phyloP scores from a whole-genome alignment of 1,140 invertebrate genomes.

The Sminthurides bifidus region DNA sequence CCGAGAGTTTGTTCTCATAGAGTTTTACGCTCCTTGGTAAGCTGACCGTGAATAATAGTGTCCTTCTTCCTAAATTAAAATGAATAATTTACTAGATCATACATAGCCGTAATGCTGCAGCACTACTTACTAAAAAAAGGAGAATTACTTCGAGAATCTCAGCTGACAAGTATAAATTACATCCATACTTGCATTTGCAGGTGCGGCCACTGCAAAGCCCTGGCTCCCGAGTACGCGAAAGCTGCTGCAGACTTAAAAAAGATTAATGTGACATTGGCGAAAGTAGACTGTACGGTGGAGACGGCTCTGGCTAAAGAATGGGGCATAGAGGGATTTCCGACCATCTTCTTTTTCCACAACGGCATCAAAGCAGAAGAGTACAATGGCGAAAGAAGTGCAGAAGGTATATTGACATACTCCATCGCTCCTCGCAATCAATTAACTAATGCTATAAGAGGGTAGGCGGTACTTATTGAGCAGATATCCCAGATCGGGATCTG shows the following conservation, averaged over 20 bases:
- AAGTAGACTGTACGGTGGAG: conserved; percentile 44
- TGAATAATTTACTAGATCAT: not conserved
- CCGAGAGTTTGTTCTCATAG: conserved; percentile 39
- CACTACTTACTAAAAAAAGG: not conserved
- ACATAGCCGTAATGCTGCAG: not conserved
- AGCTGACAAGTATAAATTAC: not conserved
- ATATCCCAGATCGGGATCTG: too few relatives aligned
- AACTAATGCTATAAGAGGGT: too few relatives aligned
- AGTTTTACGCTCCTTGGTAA: conserved; percentile 46
- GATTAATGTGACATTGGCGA: conserved; percentile 39
- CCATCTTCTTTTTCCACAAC: conserved; percentile 39
- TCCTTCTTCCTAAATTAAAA: not conserved
- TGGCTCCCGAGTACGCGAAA: conserved; percentile 36
- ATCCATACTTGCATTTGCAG: conserved; percentile 32
- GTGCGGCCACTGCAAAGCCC: conserved; percentile 38
- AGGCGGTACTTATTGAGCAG: too few relatives aligned
- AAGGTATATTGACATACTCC: conserved; percentile 33
- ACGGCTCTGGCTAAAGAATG: conserved; percentile 39
- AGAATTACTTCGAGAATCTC: not conserved
- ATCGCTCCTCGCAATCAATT: too few relatives aligned
- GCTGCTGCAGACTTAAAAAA: conserved; percentile 35
- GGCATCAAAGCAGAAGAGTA: conserved; percentile 38
- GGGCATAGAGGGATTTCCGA: conserved; percentile 39
- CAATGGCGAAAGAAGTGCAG: conserved; percentile 37
- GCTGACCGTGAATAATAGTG: not conserved